Evolutionary conservation across 1,140 invertebrate species (phyloP).

Genomic region (Brachionus rotundiformis): DNA sequence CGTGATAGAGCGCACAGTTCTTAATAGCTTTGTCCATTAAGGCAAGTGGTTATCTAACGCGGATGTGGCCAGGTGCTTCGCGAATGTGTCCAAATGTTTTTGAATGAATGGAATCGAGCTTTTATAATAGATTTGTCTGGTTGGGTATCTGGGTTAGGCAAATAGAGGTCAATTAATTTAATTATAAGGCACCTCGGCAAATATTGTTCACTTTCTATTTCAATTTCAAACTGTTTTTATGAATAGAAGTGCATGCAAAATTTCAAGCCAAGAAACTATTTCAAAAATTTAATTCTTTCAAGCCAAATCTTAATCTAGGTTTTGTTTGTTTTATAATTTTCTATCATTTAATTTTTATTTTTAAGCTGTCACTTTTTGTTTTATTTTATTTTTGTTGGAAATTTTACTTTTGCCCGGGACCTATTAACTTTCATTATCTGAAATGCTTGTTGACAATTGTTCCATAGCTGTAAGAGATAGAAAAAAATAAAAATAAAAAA

Average conservation of each 20-base stretch:
- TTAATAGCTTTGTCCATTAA: background rate
- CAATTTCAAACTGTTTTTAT: conserved; percentile 4
- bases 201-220: conserved; percentile 7
- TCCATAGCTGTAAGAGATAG: no score
- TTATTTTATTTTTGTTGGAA: background rate
- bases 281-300: conserved; percentile 3
- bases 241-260: background rate
- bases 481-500: background rate
- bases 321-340: conserved; percentile 12
- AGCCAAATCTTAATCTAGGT: background rate
- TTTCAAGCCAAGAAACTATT: conserved; percentile 1
- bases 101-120: background rate
- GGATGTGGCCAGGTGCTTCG: background rate
- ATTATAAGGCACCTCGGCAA: conserved; percentile 16
- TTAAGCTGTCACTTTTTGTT: background rate
- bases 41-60: background rate
- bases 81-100: background rate
- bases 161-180: conserved; percentile 20
- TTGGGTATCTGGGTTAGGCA: background rate
- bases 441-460: background rate
- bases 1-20: background rate
- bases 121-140: background rate
- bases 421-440: background rate
- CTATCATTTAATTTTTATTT: background rate
- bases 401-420: background rate